Evolutionary conservation across 1,140 invertebrate species (phyloP).

Genomic region (honey bee (Apis mellifera)): Amel_HAv3.1 CM009937.2:104001-104500

Average conservation of each 20-base stretch:
- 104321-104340: no score
- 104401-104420: no score
- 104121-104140: background rate
- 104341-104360: no score
- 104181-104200: background rate
- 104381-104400: background rate
- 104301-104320: no score
- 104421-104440: background rate
- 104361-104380: no score
- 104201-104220: background rate
- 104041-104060: background rate
- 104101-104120: background rate
- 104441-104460: background rate
- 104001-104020: slow-evolving; percentile 10
- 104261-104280: no score
- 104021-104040: background rate
- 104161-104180: background rate
- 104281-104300: no score
- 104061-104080: background rate
- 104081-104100: slow-evolving; percentile 4
- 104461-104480: background rate
- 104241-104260: background rate
- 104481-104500: background rate
- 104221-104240: background rate
- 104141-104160: background rate